Base-by-base conservation (phyloP, 2,113 vertebrate species). In the Coryphaenoides rupestris region DNA sequence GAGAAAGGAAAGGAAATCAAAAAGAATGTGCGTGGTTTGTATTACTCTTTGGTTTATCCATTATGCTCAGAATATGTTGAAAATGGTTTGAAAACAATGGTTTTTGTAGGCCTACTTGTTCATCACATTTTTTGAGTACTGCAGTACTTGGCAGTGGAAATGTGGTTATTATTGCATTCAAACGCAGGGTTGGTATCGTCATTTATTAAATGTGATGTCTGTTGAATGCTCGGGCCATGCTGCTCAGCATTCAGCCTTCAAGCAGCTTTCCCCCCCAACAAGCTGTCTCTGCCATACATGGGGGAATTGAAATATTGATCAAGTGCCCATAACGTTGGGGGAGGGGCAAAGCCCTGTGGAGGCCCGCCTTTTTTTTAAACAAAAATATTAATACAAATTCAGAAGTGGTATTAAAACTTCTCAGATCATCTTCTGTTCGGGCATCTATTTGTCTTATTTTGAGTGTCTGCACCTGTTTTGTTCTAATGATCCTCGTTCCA, bases 361-460 rank as follows among this genome's bases (percentile, higher is more conserved):
- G n/a, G 45, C 45, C 24, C 62, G 69, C 58, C 54, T 16, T 12
- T 50, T 21, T 45, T 60, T n/a, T n/a, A n/a, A n/a, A n/a, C n/a
- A n/a, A n/a, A n/a, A n/a, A n/a, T n/a, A n/a, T n/a, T n/a, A n/a
- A 62, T 74, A 72, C 26, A 69, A 74, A 26, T 3, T 19, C 10
- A 33, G 16, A 40, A 26, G 57, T 24, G 60, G 63, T 19, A 58
- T 58, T 28, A 40, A 40, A 40, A 40, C 33, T 40, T 65, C 59
- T 66, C 21, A 60, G 61, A 49, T 76, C 57, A 16, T 23, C 14
- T 49, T 3, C 21, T 55, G 33, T 40, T 40, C 62, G 24, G 45
- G 14, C n/a, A 69, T 52, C 21, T 1, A 16, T 19, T 56, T 21
- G 23, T 56, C 54, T 56, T 23, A 65, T 22, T 57, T 16, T 3